Evolutionary conservation across 2,797 vertebrate genomes (phyloP), one percentile per base, ranked within the genome.

Genomic region (Helarctos malayanus): DNA sequence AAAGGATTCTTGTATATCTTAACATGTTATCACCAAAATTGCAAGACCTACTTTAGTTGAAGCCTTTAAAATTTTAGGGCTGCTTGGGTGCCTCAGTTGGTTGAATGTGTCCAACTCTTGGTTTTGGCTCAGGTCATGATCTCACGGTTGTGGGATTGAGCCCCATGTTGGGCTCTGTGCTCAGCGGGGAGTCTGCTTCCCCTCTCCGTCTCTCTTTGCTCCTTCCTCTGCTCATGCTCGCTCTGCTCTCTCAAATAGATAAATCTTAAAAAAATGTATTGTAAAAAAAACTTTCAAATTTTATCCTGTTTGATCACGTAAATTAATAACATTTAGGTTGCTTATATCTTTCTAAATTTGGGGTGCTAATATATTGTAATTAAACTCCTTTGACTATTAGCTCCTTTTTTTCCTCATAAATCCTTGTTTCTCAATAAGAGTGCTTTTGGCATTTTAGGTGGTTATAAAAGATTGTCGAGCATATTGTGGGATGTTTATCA

Each of bases 351-450:
- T 61, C 69, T 57, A 82, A 90, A 61, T 82, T 38, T 82, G n/a
- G 73, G 25, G 25, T 49, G 71, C 38, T 82, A 92, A 95, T 59
- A 63, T 88, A 88, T 59, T 82, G 5, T 29, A 78, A 32, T 83
- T 63, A 86, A 76, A 52, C 16, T 78, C 41, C 27, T 38, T 90
- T 92, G 68, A 78, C n/a, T 45, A 1, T 82, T 78, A 89, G 16
- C 11, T 73, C 23, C 27, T n/a, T 11, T 80, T 95, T 87, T 93
- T 89, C 90, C 73, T 95, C n/a, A 78, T 82, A 8, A 32, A 56
- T 80, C 63, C 29, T 75, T 92, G 13, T 89, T 96, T 94, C 61
- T 82, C 32, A 71, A 0, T 81, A 29, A 13, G 35, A 57, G 35
- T 56, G n/a, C 9, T 89, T 0, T 56, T 86, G 54, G 49, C 9